phyloP scores from a whole-genome alignment of 2,113 vertebrate species.

The Bubo bubo region DNA sequence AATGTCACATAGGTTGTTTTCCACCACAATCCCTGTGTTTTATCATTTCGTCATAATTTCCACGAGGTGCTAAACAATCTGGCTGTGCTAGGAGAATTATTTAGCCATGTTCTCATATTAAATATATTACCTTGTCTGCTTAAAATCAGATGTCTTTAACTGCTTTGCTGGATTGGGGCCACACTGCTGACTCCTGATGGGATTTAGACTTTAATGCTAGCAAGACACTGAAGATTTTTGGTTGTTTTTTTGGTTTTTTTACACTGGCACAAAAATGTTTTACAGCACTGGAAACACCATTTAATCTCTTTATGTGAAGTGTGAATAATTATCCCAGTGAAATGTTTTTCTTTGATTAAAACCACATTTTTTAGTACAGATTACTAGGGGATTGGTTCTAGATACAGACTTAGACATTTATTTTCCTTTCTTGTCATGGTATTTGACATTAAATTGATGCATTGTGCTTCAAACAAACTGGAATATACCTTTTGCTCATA shows the following conservation, averaged over 20 bases:
- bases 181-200: neutral
- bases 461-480: neutral
- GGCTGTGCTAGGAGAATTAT: neutral
- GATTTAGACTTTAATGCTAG: neutral
- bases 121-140: neutral
- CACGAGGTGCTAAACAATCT: neutral
- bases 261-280: neutral
- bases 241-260: neutral
- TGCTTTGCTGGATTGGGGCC: neutral
- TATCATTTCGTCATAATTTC: neutral
- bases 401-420: neutral
- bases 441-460: neutral
- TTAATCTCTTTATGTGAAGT: neutral
- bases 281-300: neutral
- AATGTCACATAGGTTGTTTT: neutral
- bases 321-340: neutral
- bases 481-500: neutral
- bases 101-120: neutral
- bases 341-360: neutral
- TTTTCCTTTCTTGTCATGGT: neutral
- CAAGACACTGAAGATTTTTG: neutral
- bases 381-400: neutral
- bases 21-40: neutral
- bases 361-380: neutral
- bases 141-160: neutral